Percentiles rank a stretch among this genome's conserved stretches.
phyloP scores from a whole-genome alignment of 2,797 vertebrate species.

The Lepilemur ruficaudatus region DNA sequence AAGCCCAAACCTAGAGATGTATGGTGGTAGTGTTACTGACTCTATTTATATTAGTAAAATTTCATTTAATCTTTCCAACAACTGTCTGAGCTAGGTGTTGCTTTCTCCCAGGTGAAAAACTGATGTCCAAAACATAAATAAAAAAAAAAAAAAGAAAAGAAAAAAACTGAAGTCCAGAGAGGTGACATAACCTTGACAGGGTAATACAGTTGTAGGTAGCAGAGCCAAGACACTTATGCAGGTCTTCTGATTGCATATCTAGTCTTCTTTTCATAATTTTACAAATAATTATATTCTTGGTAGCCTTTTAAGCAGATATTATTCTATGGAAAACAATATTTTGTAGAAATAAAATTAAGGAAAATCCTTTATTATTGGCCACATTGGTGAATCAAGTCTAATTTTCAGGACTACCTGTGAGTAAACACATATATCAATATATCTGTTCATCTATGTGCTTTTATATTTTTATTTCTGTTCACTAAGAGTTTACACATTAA shows the following conservation, averaged over 20 bases:
- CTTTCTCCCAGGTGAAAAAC: neutral
- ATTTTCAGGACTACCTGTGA: conserved; percentile 25
- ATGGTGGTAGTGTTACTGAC: neutral
- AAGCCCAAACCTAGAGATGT: neutral
- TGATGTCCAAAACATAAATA: neutral
- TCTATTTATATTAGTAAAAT: neutral
- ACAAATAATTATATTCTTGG: neutral
- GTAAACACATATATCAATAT: neutral
- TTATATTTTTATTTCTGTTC: conserved; percentile 39
- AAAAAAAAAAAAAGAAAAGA: no score
- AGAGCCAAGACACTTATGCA: neutral
- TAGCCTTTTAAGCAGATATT: conserved; percentile 18
- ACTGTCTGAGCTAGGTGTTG: neutral
- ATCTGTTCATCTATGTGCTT: neutral
- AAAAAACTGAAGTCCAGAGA: neutral
- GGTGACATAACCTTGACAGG: neutral
- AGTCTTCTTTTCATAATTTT: neutral
- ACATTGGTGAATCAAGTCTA: neutral
- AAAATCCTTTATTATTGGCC: neutral
- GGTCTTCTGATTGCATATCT: neutral
- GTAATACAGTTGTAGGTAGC: neutral
- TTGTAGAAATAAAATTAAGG: conserved; percentile 30
- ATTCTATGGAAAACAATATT: conserved; percentile 8
- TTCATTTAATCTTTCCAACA: neutral
- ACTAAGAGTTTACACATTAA: neutral